Evolutionary conservation across 2,888 invertebrate species (phyloP), one percentile per base, ranked within the genome.

Genomic region (Griposia aprilina): DNA sequence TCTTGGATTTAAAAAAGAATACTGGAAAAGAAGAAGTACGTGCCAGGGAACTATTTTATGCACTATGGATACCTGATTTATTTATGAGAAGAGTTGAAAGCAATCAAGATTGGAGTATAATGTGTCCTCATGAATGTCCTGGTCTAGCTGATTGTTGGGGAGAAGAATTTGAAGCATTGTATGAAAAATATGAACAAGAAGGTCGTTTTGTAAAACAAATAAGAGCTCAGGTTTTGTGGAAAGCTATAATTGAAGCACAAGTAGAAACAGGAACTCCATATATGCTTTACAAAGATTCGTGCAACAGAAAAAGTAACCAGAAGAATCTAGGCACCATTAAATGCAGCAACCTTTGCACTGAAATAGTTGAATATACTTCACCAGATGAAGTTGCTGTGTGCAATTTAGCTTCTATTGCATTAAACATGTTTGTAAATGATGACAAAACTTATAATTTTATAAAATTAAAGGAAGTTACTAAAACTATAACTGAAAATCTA

Each of bases 181-280:
- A 99, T 94, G 97, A 97, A 72, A 97, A 98, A 90, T 99, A 99
- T 94, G 99, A 99, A 95, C 93, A 96, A n/a, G 98, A 98, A 92
- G 98, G 98, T 0, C 96, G 97, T 52, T 98, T 97, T 90, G 96
- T 97, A 48, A 97, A 97, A 85, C 97, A 97, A 91, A 97, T 98
- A 0, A 97, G 97, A 82, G 99, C 99, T 0, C 98, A 99, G 93
- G 97, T 98, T 80, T 94, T 99, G 62, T 99, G 99, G 99, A 98
- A 98, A 91, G 99, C 99, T 62, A 99, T 99, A 83, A 98, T 99
- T 82, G 98, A 99, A 92, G 98, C 99, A 0, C 99, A 99, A 96
- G 98, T 99, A 6, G 99, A 99, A 97, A 99, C 99, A 2, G 99
- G 99, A 23, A 99, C 99, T 8, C 99, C 99, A 0, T 99, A 99